A percentile compares a stretch with the other conserved stretches of the same genome.
phyloP scores from a whole-genome alignment of 2,888 invertebrate genomes.

The Kryphioiulus occultus region DNA sequence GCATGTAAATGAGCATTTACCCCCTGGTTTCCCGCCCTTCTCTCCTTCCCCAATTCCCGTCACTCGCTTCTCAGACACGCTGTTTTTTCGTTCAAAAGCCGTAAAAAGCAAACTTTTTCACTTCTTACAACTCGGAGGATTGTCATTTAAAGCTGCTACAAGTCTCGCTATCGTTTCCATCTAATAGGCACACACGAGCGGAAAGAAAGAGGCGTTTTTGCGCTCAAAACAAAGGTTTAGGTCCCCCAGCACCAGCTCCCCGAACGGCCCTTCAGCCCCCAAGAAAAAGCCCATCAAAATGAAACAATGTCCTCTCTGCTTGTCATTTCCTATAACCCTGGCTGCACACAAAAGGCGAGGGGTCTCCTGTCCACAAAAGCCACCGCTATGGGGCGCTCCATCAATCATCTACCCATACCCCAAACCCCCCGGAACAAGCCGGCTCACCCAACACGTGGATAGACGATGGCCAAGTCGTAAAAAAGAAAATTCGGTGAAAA shows the following conservation, averaged over 20 bases:
- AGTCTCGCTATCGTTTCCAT: constrained; percentile 30
- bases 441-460: background rate
- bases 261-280: background rate
- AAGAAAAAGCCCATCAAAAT: background rate
- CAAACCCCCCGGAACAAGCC: background rate
- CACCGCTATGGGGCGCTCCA: constrained; percentile 11
- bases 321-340: constrained; percentile 35
- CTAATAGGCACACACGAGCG: background rate
- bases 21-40: background rate
- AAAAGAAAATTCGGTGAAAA: background rate
- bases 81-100: background rate
- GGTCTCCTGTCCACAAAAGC: constrained; percentile 11
- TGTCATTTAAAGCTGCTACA: constrained; percentile 35
- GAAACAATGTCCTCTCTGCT: constrained; percentile 29
- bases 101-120: constrained; percentile 18
- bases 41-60: background rate
- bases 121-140: background rate
- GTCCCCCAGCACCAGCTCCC: background rate
- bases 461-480: background rate
- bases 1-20: constrained; percentile 1
- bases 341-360: background rate
- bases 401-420: constrained; percentile 11
- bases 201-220: background rate
- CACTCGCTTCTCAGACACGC: background rate
- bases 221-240: background rate